Evolutionary conservation across 1,140 invertebrate species (phyloP), one percentile per base, ranked within the genome.

Genomic region (Ceratosolen solmsi): DNA sequence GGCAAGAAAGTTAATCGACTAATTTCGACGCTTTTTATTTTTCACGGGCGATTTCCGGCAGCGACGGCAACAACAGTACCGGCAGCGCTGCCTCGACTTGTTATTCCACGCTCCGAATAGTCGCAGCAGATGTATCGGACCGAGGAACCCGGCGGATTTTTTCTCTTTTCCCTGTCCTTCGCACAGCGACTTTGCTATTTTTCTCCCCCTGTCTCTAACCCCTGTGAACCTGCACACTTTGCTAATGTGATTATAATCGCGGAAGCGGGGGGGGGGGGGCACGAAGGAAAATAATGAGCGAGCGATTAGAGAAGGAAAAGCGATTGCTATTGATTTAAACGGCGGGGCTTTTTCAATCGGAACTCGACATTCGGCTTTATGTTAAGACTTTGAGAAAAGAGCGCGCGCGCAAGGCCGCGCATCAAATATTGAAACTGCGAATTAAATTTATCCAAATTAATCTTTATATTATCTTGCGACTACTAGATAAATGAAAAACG

Each of bases 201-300:
- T 60, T 38, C 49, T 60, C 22, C 49, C 7, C 7, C 27, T 38
- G 13, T 9, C 8, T 25, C 20, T 73, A 20, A 27, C n/a, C 7
- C 27, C 25, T 30, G 3, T 30, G 33, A 25, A 65, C 46, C 58
- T 65, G 58, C 75, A 65, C 60, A 58, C 27, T 41, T 33, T n/a
- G 46, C 71, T 74, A 80, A 80, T 80, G 56, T 60, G 79, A 80
- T 80, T 80, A 74, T 80, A 80, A 80, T 80, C 71, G 38, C 25
- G 20, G 36, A 25, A 17, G 20, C 30, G 9, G 41, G 49, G 25
- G 51, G 72, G 38, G 33, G 46, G 7, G 49, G 25, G 54, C 60
- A n/a, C 30, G 41, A 7, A 41, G 33, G 27, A 68, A 68, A 68
- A 41, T 71, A 54, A 74, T 17, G 46, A 73, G 49, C 5, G 41